These are phyloP conservation scores for Thereva nobilitata DNA, from an alignment of 2,888 invertebrate genomes.

Conservation along the genomic window DNA sequence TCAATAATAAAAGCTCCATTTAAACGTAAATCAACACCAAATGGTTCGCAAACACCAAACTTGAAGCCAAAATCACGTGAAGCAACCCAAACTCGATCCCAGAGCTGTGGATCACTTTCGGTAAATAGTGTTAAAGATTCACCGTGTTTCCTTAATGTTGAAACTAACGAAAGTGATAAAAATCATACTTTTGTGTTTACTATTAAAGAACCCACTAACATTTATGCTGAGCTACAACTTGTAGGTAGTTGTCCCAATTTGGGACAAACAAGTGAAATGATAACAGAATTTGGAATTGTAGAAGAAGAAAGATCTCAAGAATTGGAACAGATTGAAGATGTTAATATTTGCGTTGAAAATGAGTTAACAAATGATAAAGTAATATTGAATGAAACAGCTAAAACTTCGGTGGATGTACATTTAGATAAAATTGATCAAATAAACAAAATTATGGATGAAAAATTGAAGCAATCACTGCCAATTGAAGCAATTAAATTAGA, in stretches of 20 bases:
- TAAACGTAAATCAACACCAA: conserved; percentile 37
- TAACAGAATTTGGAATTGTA: background rate
- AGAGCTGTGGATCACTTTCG: conserved; percentile 57
- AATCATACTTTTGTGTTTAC: conserved; percentile 3
- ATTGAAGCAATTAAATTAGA: conserved; percentile 14
- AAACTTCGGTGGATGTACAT: conserved; percentile 55
- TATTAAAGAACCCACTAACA: conserved; percentile 36
- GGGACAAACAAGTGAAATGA: background rate
- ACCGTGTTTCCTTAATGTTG: conserved; percentile 5
- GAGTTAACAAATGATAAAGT: too few species aligned
- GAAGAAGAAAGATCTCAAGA: background rate
- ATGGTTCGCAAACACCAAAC: conserved; percentile 49
- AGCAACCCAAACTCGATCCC: conserved; percentile 49
- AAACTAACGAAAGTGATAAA: conserved; percentile 10
- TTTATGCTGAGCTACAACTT: background rate
- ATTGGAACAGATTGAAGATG: background rate
- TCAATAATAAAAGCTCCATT: conserved; percentile 55
- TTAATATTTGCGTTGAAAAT: too few species aligned
- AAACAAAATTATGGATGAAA: conserved; percentile 54
- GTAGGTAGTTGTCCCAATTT: conserved; percentile 2
- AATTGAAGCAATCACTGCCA: conserved; percentile 50
- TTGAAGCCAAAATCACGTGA: conserved; percentile 50
- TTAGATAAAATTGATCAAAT: conserved; percentile 56
- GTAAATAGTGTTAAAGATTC: conserved; percentile 53
- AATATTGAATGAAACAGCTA: conserved; percentile 26